Conservation (phyloP, 2,888 invertebrate genomes). For the Drosophila anomalata region DNA sequence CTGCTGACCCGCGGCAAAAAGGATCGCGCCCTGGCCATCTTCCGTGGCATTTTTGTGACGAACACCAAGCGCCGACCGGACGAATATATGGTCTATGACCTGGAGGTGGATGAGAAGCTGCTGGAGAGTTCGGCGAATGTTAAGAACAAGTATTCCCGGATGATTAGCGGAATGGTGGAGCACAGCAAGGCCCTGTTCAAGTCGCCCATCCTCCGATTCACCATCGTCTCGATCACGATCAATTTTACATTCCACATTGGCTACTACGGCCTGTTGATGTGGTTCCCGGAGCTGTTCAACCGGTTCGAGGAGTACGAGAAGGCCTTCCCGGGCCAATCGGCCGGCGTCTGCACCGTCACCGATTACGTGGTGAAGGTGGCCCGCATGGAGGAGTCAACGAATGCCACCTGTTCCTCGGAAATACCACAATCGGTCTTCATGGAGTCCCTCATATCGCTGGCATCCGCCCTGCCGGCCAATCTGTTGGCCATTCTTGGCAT, state of each 20-base stretch:
- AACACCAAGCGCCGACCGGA: conserved; percentile 90
- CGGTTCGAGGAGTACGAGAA: conserved; percentile 92
- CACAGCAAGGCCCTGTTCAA: conserved; percentile 93
- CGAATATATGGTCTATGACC: conserved; percentile 90
- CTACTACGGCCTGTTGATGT: conserved; percentile 98
- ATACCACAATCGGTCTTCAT: conserved; percentile 92
- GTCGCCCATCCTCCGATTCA: conserved; percentile 92
- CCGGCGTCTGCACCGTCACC: conserved; percentile 91
- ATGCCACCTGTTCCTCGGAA: conserved; percentile 87
- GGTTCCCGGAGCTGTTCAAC: conserved; percentile 97
- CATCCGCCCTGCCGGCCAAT: conserved; percentile 93
- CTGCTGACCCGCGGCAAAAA: conserved; percentile 91
- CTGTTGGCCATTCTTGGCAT: conserved; percentile 92
- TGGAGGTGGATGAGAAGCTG: conserved; percentile 86
- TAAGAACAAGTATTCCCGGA: conserved; percentile 89
- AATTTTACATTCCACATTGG: conserved; percentile 97
- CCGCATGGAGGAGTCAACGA: conserved; percentile 85
- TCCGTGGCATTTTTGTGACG: conserved; percentile 91
- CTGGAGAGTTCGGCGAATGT: conserved; percentile 84
- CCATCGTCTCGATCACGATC: conserved; percentile 92
- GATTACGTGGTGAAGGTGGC: conserved; percentile 88
- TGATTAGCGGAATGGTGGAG: conserved; percentile 90
- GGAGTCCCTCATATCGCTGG: conserved; percentile 94
- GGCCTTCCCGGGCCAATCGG: conserved; percentile 87
- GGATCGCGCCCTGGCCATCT: conserved; percentile 92